Conservation (phyloP, 2,113 vertebrate species). For the Lepus timidus region DNA sequence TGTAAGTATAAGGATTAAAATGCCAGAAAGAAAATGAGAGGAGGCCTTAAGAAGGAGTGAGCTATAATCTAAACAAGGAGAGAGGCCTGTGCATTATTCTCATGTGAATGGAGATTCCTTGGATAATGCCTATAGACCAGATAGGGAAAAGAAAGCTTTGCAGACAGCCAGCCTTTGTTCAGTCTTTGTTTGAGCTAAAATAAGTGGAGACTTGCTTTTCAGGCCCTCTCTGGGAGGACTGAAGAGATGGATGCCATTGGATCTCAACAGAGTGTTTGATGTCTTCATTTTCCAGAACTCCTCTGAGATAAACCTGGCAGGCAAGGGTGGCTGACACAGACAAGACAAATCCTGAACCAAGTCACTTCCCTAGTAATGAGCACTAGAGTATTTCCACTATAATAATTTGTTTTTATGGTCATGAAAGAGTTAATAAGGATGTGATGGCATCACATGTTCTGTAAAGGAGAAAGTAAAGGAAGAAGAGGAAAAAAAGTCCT, state of each 20-base stretch:
- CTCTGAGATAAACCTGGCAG: constrained; percentile 82
- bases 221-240: constrained; percentile 83
- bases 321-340: constrained; percentile 73
- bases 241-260: constrained; percentile 87
- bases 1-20: constrained; percentile 90
- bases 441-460: constrained; percentile 90
- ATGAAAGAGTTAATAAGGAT: constrained; percentile 90
- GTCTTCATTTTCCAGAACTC: constrained; percentile 89
- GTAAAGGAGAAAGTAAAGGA: constrained; percentile 26
- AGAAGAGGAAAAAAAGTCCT: not conserved
- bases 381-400: constrained; percentile 84
- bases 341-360: constrained; percentile 80
- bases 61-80: constrained; percentile 87
- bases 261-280: constrained; percentile 90
- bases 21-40: constrained; percentile 87
- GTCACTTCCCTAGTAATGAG: constrained; percentile 86
- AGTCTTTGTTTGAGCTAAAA: constrained; percentile 90
- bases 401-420: constrained; percentile 89
- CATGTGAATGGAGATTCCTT: constrained; percentile 89
- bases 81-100: constrained; percentile 88
- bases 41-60: constrained; percentile 84
- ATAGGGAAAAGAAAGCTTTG: constrained; percentile 79
- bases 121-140: constrained; percentile 85
- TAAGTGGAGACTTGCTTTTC: constrained; percentile 88
- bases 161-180: constrained; percentile 91